Percentiles rank a stretch among this genome's conserved stretches.
phyloP scores from a whole-genome alignment of 2,888 invertebrate genomes.

The Drosophila flavopinicola region DNA sequence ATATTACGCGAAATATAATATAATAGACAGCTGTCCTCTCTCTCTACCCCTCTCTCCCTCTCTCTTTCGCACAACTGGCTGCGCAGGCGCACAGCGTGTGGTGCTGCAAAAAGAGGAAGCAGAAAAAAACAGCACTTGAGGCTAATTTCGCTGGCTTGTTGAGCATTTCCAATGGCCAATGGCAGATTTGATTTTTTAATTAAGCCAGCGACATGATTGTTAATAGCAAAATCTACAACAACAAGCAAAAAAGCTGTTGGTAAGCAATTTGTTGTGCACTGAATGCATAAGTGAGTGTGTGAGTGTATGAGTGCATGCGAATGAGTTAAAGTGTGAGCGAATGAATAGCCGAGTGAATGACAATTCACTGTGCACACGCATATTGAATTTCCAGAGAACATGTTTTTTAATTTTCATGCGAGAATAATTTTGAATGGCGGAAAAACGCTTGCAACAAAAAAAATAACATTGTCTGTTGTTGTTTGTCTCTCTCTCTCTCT shows the following conservation, averaged over 20 bases:
- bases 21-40: conserved; percentile 63
- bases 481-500: conserved; percentile 12
- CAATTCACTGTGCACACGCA: conserved; percentile 58
- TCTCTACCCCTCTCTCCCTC: conserved; percentile 4
- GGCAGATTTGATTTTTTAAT: conserved; percentile 63
- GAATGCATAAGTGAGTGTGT: conserved; percentile 47
- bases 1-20: too few species aligned
- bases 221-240: conserved; percentile 34
- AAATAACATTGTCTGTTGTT: conserved; percentile 24
- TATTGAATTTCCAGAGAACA: conserved; percentile 76
- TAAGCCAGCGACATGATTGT: conserved; percentile 59
- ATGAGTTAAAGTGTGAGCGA: conserved; percentile 31
- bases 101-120: too few species aligned
- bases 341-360: conserved; percentile 50
- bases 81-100: conserved; percentile 74
- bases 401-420: conserved; percentile 76
- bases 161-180: conserved; percentile 39
- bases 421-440: conserved; percentile 73
- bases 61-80: conserved; percentile 14
- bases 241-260: conserved; percentile 44
- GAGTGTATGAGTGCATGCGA: conserved; percentile 27
- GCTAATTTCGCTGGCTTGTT: conserved; percentile 69
- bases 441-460: conserved; percentile 53
- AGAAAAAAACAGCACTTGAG: conserved; percentile 64
- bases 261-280: conserved; percentile 60